Conservation (phyloP, 2,888 invertebrate species). For the Troides aeacus region DNA sequence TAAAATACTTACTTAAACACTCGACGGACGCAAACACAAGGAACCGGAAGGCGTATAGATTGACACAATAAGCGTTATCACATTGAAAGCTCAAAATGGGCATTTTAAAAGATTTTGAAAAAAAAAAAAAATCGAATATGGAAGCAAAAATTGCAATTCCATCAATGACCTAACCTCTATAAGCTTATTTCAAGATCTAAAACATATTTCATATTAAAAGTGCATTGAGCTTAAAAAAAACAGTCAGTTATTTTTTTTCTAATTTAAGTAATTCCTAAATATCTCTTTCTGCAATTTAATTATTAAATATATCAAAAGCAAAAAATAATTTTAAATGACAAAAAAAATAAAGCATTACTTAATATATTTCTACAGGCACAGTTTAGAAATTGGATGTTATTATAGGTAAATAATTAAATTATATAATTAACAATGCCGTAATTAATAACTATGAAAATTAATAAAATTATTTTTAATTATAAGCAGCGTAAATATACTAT, state of each 20-base stretch:
- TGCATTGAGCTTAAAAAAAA: no score
- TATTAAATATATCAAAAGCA: not conserved
- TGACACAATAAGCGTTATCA: conserved; percentile 61
- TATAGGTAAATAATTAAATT: no score
- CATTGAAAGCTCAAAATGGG: conserved; percentile 71
- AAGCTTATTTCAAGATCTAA: no score
- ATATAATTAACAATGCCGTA: no score
- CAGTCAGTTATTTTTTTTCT: no score
- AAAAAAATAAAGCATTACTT: no score
- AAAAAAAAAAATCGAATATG: conserved; percentile 13
- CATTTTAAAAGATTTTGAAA: conserved; percentile 48
- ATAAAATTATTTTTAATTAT: no score
- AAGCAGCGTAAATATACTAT: no score
- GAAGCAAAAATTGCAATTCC: not conserved
- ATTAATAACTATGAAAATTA: no score
- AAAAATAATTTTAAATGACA: not conserved
- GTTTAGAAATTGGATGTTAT: no score
- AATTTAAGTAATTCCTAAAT: not conserved
- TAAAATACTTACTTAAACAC: conserved; percentile 44
- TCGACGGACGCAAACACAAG: conserved; percentile 60
- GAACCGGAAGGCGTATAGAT: conserved; percentile 54
- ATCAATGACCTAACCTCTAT: not conserved
- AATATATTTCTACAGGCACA: no score
- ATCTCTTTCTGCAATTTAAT: not conserved
- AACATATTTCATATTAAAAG: no score